Conservation (phyloP, 2,888 invertebrate species). For the Trimorus sp. region DNA sequence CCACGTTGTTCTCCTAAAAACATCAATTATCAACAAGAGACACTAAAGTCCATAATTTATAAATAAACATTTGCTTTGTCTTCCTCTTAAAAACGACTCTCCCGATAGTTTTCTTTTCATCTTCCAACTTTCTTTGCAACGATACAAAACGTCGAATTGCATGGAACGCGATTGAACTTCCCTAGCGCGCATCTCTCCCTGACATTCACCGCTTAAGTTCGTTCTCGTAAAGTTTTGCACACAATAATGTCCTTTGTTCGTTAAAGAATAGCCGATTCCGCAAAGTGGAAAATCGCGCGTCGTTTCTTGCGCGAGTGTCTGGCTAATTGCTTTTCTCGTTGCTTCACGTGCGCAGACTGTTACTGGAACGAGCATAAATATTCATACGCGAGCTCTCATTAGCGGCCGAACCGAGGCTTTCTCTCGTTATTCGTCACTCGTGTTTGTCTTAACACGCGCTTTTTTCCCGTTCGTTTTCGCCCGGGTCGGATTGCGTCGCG, state of each 20-base stretch:
- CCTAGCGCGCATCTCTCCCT: too few species aligned
- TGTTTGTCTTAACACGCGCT: conserved; percentile 43
- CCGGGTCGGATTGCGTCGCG: conserved; percentile 13
- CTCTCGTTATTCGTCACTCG: conserved; percentile 66
- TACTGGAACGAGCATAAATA: conserved; percentile 66
- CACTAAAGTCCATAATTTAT: too few species aligned
- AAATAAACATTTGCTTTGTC: too few species aligned
- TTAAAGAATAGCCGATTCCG: conserved; percentile 13
- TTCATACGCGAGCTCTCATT: conserved; percentile 67
- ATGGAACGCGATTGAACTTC: too few species aligned
- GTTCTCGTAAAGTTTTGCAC: too few species aligned
- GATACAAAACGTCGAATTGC: too few species aligned
- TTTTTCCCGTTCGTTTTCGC: conserved; percentile 2
- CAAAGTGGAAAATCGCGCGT: conserved; percentile 38
- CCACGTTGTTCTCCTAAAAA: too few species aligned
- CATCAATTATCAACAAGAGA: too few species aligned
- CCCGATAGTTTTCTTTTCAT: too few species aligned
- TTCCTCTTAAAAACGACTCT: too few species aligned
- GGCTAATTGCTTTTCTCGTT: conserved; percentile 51
- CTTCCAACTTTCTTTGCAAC: too few species aligned
- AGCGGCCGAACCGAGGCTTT: conserved; percentile 65
- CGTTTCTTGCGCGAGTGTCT: conserved; percentile 43
- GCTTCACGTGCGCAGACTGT: conserved; percentile 61
- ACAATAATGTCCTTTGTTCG: conserved; percentile 6
- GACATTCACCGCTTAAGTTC: too few species aligned